These are phyloP conservation scores for Motacilla tschutschensis DNA, from an alignment of 2,113 vertebrate species.

Conservation along the genomic window DNA sequence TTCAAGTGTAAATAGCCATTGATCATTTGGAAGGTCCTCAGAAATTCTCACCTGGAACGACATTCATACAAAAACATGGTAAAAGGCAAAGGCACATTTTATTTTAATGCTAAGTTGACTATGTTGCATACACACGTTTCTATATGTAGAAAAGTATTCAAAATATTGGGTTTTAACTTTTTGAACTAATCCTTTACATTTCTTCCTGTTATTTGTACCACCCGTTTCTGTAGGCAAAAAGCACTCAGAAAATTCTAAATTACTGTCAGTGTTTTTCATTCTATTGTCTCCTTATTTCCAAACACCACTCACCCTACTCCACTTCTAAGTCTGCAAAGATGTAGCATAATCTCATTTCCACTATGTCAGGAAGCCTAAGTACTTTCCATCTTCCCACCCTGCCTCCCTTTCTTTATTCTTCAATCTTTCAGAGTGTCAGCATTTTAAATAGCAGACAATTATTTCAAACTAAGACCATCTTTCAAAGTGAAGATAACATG, in stretches of 20 bases:
- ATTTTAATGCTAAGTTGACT: neutral
- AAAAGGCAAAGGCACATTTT: neutral
- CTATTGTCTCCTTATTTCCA: neutral
- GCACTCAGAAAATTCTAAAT: neutral
- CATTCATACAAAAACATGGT: neutral
- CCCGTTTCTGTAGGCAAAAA: neutral
- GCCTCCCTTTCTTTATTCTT: neutral
- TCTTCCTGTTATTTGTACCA: neutral
- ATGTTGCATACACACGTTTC: neutral
- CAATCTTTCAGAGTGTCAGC: neutral
- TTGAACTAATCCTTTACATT: neutral
- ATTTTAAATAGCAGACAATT: neutral
- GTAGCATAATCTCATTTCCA: neutral
- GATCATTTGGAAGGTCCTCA: neutral
- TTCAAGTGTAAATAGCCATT: neutral
- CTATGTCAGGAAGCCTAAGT: fast-evolving
- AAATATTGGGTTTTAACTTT: neutral
- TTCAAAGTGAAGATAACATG: neutral
- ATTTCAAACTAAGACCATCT: neutral
- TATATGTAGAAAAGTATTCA: neutral
- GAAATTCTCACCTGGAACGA: neutral
- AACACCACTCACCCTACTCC: neutral
- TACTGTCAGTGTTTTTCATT: neutral
- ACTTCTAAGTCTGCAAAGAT: neutral
- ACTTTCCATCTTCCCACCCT: neutral